phyloP scores from a whole-genome alignment of 2,113 vertebrate genomes.

The Setophaga kirtlandii region DNA sequence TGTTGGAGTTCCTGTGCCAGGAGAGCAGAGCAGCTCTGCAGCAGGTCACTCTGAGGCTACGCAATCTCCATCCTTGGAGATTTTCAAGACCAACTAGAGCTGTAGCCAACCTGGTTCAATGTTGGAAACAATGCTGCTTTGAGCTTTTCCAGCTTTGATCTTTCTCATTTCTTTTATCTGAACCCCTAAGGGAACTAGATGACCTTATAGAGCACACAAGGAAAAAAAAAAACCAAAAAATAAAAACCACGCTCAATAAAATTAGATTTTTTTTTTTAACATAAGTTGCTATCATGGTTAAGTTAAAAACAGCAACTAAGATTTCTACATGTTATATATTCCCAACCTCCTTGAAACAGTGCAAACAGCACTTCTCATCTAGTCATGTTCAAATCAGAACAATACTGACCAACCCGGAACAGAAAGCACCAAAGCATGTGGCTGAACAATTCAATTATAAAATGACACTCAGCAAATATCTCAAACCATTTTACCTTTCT shows the following conservation, averaged over 20 bases:
- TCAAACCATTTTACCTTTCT: neutral
- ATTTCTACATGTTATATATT: neutral
- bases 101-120: neutral
- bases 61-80: neutral
- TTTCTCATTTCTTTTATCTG: constrained; percentile 29
- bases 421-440: neutral
- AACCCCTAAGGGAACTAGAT: neutral
- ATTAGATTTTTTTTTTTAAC: neutral
- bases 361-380: neutral
- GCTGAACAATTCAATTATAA: neutral
- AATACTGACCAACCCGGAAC: neutral
- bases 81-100: neutral
- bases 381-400: neutral
- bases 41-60: neutral
- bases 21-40: neutral
- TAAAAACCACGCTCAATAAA: neutral
- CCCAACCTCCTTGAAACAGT: neutral
- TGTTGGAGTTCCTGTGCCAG: neutral
- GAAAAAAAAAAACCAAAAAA: too few relatives aligned
- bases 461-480: neutral
- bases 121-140: constrained; percentile 36
- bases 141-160: constrained; percentile 48
- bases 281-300: neutral
- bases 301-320: neutral
- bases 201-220: neutral